Conservation (phyloP, 2,888 invertebrate species). For the Stenichneumon culpator region DNA sequence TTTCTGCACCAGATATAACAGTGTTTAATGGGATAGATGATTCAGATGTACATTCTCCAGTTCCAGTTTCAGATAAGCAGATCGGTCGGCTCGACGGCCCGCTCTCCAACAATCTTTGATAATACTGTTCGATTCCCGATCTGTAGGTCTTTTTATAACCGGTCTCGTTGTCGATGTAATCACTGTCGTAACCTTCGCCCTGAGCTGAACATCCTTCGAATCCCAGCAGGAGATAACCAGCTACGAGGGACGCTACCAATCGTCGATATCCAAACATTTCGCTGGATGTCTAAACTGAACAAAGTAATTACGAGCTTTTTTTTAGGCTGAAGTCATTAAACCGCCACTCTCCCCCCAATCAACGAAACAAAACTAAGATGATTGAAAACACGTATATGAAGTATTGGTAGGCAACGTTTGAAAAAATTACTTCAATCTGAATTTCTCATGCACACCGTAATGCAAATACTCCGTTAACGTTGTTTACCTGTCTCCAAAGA, state of each 20-base stretch:
- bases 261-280: constrained; percentile 16
- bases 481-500: constrained; percentile 10
- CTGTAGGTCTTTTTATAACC: constrained; percentile 62
- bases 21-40: constrained; percentile 60
- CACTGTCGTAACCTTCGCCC: constrained; percentile 31
- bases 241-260: background rate
- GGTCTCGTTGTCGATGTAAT: constrained; percentile 46
- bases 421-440: background rate
- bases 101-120: constrained; percentile 48
- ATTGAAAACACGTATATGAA: background rate
- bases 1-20: constrained; percentile 84
- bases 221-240: background rate
- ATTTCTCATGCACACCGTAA: background rate
- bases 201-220: background rate
- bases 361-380: background rate
- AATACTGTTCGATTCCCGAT: constrained; percentile 62
- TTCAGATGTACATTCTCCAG: background rate
- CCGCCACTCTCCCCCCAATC: too few relatives aligned
- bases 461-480: background rate
- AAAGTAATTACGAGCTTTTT: background rate
- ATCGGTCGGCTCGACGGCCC: background rate
- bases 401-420: background rate
- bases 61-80: too few relatives aligned
- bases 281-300: background rate
- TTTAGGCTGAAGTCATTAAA: too few relatives aligned